These are phyloP conservation scores for Temnopleurus reevesii DNA, from an alignment of 53 echinoderm and acorn worm species.

Conservation along the genomic window DNA sequence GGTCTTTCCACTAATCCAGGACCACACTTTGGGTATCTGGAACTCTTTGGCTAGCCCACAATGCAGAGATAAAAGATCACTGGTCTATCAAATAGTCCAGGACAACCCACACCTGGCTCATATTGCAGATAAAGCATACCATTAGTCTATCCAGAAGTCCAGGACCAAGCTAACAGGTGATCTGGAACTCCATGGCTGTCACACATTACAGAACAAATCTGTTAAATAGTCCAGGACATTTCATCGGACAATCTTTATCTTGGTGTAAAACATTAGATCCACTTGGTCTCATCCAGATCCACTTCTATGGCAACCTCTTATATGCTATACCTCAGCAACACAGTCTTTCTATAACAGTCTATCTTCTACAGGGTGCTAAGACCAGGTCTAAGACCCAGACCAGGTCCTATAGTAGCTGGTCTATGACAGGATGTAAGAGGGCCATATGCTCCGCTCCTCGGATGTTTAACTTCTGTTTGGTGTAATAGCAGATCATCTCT, in stretches of 20 bases:
- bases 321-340: no score
- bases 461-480: constrained; percentile 96
- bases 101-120: no score
- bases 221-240: not conserved
- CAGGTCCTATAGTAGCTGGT: constrained; percentile 80
- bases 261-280: no score
- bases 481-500: constrained; percentile 91
- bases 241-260: not conserved
- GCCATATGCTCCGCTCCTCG: constrained; percentile 97
- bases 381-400: not conserved
- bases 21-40: not conserved
- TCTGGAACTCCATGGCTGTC: no score
- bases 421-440: constrained; percentile 77
- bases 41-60: not conserved
- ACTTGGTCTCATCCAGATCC: no score
- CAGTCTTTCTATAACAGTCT: constrained; percentile 15
- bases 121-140: no score
- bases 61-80: not conserved
- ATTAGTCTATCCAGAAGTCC: no score
- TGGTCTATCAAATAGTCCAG: not conserved
- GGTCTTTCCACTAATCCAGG: not conserved
- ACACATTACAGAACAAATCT: no score
- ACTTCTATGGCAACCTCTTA: no score
- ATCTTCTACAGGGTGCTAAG: constrained; percentile 1
- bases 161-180: no score